These are phyloP conservation scores for Hylomyscus alleni DNA, from an alignment of 2,797 vertebrate genomes.

Conservation along the genomic window DNA sequence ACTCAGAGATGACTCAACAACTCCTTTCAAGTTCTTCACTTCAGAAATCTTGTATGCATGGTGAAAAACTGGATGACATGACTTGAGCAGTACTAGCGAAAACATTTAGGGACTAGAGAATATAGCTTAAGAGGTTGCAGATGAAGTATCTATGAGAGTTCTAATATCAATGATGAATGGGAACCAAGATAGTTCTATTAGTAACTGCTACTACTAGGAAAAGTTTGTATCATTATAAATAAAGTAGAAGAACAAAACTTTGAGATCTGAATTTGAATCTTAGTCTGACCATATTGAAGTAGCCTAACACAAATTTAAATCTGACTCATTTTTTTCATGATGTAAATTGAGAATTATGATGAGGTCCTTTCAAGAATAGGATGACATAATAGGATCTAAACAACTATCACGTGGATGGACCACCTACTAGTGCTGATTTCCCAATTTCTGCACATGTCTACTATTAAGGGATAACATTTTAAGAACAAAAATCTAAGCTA, in stretches of 20 bases:
- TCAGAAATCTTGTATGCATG: background rate
- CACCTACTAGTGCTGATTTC: background rate
- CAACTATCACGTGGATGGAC: background rate
- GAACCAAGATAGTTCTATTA: background rate
- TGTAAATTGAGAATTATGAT: background rate
- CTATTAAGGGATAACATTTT: background rate
- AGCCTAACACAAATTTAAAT: background rate
- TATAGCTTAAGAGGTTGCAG: background rate
- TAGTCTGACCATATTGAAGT: background rate
- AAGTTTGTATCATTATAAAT: background rate
- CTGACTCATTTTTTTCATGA: background rate
- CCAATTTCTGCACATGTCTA: background rate
- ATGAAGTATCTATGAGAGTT: background rate
- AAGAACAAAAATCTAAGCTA: background rate
- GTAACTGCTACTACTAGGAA: background rate
- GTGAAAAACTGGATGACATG: no score
- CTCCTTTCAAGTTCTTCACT: background rate
- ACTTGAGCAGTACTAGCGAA: background rate
- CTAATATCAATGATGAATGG: background rate
- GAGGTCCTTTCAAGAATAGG: background rate
- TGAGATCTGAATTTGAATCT: background rate
- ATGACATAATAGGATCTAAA: background rate
- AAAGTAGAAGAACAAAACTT: background rate
- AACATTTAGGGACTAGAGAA: background rate
- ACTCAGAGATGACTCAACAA: background rate